Base-by-base conservation (phyloP, 2,113 vertebrate genomes). In the Poeciliopsis occidentalis region DNA sequence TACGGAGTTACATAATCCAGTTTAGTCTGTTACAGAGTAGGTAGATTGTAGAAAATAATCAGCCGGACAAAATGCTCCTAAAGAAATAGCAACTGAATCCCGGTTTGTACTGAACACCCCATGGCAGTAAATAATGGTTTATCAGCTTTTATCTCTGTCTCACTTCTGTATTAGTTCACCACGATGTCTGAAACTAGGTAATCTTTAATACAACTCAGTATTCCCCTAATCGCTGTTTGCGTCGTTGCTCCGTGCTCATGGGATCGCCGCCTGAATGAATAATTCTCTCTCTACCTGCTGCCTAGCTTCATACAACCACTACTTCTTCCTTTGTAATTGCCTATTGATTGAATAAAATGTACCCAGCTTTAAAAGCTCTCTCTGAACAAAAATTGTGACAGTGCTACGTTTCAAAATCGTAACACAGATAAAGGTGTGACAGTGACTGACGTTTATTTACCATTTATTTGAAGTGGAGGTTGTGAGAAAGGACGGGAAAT, bases 311-410 rank as follows among this genome's bases (percentile, higher is more conserved):
- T 34, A 39, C 30, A 34, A 74, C 29, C 15, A 37, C 69, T 27
- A 22, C 47, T 29, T 32, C 69, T 68, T 78, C 67, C 68, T 62
- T 79, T 85, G 74, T 88, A 87, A 91, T 86, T 84, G 47, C 10
- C 51, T 89, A 87, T 84, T 83, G 82, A 91, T 87, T 86, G 12
- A 65, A 64, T 68, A 65, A 82, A 62, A 73, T 79, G 4, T 69
- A 27, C 67, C 26, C 31, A 26, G 34, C 37, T 67, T 76, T 4
- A 41, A 67, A 66, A 34, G 27, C 34, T 61, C 19, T 26, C 15
- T n/a, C 41, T 78, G 44, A 47, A 26, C 19, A 7, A 71, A 76
- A 67, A 32, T 39, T 65, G 15, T 34, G 47, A 79, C 15, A 26
- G 78, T 75, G 26, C n/a, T 41, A 54, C 31, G 67, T 60, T 54